These are phyloP conservation scores for Grapholita molesta DNA, from an alignment of 1,140 invertebrate species.

Conservation along the genomic window DNA sequence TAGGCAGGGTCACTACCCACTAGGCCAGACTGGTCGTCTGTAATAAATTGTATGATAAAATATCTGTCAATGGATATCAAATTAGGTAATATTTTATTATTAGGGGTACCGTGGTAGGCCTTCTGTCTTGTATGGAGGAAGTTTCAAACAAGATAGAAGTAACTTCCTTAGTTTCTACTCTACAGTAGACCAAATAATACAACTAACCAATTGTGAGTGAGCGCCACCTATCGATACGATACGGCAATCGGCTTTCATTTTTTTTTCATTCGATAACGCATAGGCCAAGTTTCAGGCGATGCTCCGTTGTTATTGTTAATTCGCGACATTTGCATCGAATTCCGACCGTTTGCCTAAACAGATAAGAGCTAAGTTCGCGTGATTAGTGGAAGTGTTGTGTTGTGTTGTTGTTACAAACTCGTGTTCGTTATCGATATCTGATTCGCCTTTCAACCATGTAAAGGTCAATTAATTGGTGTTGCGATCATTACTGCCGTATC, in stretches of 20 bases:
- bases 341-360: background rate
- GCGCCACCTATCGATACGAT: background rate
- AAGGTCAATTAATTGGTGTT: constrained; percentile 8
- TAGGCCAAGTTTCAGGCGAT: constrained; percentile 14
- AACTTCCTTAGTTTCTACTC: too few relatives aligned
- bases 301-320: constrained; percentile 4
- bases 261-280: background rate
- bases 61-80: too few relatives aligned
- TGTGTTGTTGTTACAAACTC: background rate
- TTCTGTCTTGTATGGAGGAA: too few relatives aligned
- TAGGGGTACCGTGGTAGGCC: too few relatives aligned
- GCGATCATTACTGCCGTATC: background rate
- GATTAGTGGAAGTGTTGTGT: background rate
- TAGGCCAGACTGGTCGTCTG: too few relatives aligned
- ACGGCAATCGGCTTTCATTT: background rate
- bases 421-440: constrained; percentile 7
- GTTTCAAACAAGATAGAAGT: too few relatives aligned
- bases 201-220: background rate
- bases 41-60: too few relatives aligned
- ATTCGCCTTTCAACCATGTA: constrained; percentile 1
- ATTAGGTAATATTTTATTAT: too few relatives aligned
- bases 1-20: too few relatives aligned
- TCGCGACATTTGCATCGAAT: background rate
- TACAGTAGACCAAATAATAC: too few relatives aligned
- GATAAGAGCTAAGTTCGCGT: background rate